Base-by-base conservation (phyloP, 1,140 invertebrate genomes). In the Scaptomyza hsui region DNA sequence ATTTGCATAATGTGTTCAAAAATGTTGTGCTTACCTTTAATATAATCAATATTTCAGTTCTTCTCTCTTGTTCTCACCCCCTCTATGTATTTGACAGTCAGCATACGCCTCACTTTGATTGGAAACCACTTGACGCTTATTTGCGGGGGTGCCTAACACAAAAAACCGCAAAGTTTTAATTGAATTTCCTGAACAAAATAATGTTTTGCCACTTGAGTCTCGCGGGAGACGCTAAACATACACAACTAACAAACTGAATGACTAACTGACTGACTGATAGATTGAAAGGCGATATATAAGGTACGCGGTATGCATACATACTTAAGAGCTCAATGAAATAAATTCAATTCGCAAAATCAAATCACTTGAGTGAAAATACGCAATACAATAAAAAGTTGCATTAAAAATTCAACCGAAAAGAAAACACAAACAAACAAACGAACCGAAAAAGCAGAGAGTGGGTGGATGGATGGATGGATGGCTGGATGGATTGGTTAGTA, bases 321-420 rank as follows among this genome's bases (percentile, higher is more conserved):
- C 81, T 81, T 53, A 59, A 72, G 60, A 81, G 41, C 51, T 24
- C 29, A 72, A 37, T 64, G 52, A 71, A 64, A 64, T 64, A 85
- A 86, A 85, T 78, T 86, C 77, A 88, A 86, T 86, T 86, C 82
- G 81, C 77, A 72, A 86, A 86, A 86, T 86, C 82, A 86, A 86
- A 86, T 86, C 81, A 88, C 81, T 86, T 86, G 81, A 86, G 81
- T 81, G 81, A 81, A 85, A 86, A 85, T 70, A 74, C 48, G 62
- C 63, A 70, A 57, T 67, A 79, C 78, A 75, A 65, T 75, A 48
- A 74, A 52, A 79, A 82, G 52, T 52, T 68, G 57, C 69, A 72
- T 72, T 59, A 65, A 52, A 63, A 75, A 71, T 65, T 45, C 60
- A 32, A 62, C 16, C 24, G 39, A 53, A 56, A 60, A 52, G 26